Evolutionary conservation across 2,888 invertebrate genomes (phyloP).

Genomic region (Cheilosia soror): DNA sequence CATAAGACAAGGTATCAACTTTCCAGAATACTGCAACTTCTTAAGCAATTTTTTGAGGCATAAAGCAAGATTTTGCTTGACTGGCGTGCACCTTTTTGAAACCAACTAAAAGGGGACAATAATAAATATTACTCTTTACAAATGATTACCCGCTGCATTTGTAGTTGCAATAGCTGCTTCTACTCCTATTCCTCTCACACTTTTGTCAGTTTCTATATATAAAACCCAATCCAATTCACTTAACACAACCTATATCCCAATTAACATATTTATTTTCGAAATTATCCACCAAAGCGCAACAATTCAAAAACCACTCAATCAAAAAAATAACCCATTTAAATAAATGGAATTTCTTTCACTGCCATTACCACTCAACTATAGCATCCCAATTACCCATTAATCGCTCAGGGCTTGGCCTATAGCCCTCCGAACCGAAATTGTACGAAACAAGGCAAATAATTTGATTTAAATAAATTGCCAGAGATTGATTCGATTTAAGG

Average conservation of each 20-base stretch:
- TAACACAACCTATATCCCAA: constrained; percentile 19
- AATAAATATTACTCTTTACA: too few species aligned
- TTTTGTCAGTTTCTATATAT: too few species aligned
- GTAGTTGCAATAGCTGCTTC: too few species aligned
- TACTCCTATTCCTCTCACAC: too few species aligned
- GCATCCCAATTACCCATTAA: constrained; percentile 63
- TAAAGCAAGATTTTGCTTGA: too few species aligned
- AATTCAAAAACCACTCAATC: constrained; percentile 71
- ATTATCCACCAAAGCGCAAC: constrained; percentile 65
- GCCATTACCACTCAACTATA: constrained; percentile 48
- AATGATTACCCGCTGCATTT: too few species aligned
- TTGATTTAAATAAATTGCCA: constrained; percentile 75
- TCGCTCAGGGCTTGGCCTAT: constrained; percentile 27
- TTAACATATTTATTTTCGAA: constrained; percentile 61
- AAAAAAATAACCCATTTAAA: constrained; percentile 67
- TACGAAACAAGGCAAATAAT: constrained; percentile 67
- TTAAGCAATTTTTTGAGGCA: too few species aligned
- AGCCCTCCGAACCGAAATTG: constrained; percentile 14
- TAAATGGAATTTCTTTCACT: constrained; percentile 57
- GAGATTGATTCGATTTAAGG: constrained; percentile 75
- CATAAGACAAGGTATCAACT: too few species aligned
- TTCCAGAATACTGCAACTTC: too few species aligned
- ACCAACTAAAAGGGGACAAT: too few species aligned
- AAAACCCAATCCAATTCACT: too few species aligned
- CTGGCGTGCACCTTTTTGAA: too few species aligned